Base-by-base conservation (phyloP, 2,888 invertebrate genomes). In the Volucella inanis region DNA sequence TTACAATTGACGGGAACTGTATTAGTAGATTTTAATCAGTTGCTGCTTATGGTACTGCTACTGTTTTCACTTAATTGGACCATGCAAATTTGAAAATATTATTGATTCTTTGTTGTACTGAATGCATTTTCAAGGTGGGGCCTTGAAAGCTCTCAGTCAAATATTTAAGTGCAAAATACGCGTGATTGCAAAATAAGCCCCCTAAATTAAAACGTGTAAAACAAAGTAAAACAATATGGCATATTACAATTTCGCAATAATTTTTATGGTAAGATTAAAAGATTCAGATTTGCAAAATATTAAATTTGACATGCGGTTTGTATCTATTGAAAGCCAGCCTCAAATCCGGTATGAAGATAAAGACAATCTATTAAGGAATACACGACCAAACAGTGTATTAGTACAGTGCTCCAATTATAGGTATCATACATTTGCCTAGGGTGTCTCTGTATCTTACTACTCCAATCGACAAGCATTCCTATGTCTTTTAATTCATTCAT, bases 61-160 rank as follows among this genome's bases (percentile, higher is more conserved):
- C 54, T 61, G 41, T 62, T 77, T 47, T 52, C 39, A 54, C 18
- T 62, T 80, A 22, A 54, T 54, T 75, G 18, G 38, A 68, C 49
- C 75, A 41, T 75, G 62, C 62, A 62, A 55, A 80, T 62, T 62
- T 55, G 15, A 41, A 57, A 18, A 54, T 15, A 3, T 14, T 38
- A 45, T 38, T 54, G 65, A 22, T 6, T 31, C 6, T 6, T 31
- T 31, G 52, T 38, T 61, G 61, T 59, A 31, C 31, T 79, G 59
- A 59, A 68, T 50, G 62, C 62, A 62, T 68, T 67, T 38, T 22
- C 68, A 80, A 80, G 75, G 80, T 14, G 10, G n/a, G 22, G 49
- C 74, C 72, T 72, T 79, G 79, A 61, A 31, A 61, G 67, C 61
- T 65, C 59, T 67, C 74, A 61, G 61, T 15, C 59, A 72, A 72